Base-by-base conservation (phyloP, 2,113 vertebrate genomes). In the Trochalopteron elliotii region DNA sequence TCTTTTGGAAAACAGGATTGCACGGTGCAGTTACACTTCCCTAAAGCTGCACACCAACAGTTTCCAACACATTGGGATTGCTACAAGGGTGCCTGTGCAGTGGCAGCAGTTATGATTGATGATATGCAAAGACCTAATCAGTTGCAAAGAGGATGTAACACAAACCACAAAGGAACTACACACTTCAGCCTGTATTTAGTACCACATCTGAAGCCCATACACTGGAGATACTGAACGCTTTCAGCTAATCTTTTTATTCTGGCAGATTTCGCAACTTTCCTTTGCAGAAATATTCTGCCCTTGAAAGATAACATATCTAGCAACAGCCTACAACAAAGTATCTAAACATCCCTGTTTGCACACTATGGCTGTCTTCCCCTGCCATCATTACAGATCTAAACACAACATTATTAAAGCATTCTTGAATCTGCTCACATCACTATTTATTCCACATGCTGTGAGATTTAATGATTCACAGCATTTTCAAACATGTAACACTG, bases 101-200 rank as follows among this genome's bases (percentile, higher is more conserved):
- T 47, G 93, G 86, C 96, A 94, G 95, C 95, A 11, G 96, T 96
- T 95, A 94, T 88, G 94, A 98, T 64, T 94, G 94, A 96, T 93
- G 94, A 83, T 56, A 93, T 47, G 69, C 55, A 93, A 76, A 96
- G 96, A 95, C 47, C 86, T 81, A 74, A 94, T 97, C 94, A 96
- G 90, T 83, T 94, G 90, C 82, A 96, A 96, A 97, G 89, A 98
- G 97, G 98, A 96, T 97, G 93, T 33, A 96, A 87, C 39, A 45
- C 88, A 97, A 97, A 96, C 97, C 97, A 95, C 97, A 97, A 65
- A 97, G 96, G 97, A 98, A 98, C 89, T 74, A 89, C 90, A 94
- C 71, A 76, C 94, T 93, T 82, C 80, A 94, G 92, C 81, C 79
- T 84, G 10, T 16, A 55, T 75, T 93, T 90, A 87, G 97, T 89